Evolutionary conservation across 2,797 vertebrate genomes (phyloP), one percentile per base, ranked within the genome.

Genomic region (Sebastes itinus): DNA sequence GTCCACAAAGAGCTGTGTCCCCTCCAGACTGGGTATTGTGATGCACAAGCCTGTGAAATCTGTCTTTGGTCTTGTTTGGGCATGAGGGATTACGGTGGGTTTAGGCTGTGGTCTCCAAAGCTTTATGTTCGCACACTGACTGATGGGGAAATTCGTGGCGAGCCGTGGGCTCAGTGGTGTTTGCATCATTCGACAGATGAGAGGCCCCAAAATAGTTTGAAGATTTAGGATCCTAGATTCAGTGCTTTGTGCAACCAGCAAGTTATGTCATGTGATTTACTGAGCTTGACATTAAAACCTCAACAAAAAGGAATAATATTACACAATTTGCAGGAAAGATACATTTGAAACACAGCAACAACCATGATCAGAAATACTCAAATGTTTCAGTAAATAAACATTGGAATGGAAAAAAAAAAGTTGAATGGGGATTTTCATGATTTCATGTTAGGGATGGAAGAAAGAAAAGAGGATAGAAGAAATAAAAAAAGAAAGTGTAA

Each of bases 11-110:
- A 87, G 73, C 73, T 9, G 52, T 55, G 80, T 78, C 90, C 88
- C 77, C 81, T 79, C 74, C 86, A 88, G 86, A 74, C 79, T 54
- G 85, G 80, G 75, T 25, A 88, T 94, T 93, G 92, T 90, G 90
- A 92, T 62, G 88, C 90, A 92, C 85, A 88, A 80, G 88, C 87
- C 93, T 92, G 93, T 94, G 90, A 94, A 90, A 91, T 92, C 76
- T 87, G 89, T 80, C 94, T 92, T 75, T 92, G 89, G 87, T 92
- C 83, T 90, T 87, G 91, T 93, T 92, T 92, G 90, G 92, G 84
- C 82, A 77, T 85, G 85, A 88, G 85, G 92, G 94, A 94, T 94
- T 95, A 94, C 27, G 66, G 63, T 30, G 77, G 90, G 87, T 87
- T 89, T 91, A 84, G 83, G 25, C 86, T 75, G 67, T 1, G 82